Conservation (phyloP, 2,797 vertebrate genomes). For the Rhabdomys pumilio region DNA sequence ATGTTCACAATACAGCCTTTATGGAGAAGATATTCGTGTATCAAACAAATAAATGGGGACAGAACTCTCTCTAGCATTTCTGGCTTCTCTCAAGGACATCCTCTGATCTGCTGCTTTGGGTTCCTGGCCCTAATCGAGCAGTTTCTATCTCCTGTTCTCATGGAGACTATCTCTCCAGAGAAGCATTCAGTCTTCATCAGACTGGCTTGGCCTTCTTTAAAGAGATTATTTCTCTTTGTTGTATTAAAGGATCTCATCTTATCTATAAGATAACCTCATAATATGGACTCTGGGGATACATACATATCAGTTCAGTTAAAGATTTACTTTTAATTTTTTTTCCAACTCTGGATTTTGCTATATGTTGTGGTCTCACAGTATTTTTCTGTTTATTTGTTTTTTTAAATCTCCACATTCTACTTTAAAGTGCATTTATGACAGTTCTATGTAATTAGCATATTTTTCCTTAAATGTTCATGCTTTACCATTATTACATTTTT, state of each 20-base stretch:
- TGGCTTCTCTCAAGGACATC: not conserved
- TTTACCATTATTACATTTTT: not conserved
- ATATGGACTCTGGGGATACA: not conserved
- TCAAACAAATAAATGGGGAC: not conserved
- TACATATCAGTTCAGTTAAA: not conserved
- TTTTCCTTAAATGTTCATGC: not conserved
- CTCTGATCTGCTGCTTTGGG: not conserved
- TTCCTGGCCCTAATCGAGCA: not conserved
- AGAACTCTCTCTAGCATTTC: not conserved
- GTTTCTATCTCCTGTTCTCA: not conserved
- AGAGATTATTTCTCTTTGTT: not conserved
- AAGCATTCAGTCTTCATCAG: not conserved
- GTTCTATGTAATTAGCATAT: not conserved
- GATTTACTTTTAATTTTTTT: not conserved
- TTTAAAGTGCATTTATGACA: not conserved
- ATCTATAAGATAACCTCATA: not conserved
- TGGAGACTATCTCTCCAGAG: not conserved
- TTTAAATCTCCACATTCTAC: not conserved
- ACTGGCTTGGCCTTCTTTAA: not conserved
- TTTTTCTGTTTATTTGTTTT: not conserved
- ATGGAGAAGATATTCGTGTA: not conserved
- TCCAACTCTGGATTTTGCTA: not conserved
- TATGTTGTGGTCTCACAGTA: not conserved
- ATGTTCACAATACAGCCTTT: not conserved
- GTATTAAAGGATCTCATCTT: constrained; percentile 20